Conservation (phyloP, 2,797 vertebrate genomes). For the Pempheris klunzingeri region DNA sequence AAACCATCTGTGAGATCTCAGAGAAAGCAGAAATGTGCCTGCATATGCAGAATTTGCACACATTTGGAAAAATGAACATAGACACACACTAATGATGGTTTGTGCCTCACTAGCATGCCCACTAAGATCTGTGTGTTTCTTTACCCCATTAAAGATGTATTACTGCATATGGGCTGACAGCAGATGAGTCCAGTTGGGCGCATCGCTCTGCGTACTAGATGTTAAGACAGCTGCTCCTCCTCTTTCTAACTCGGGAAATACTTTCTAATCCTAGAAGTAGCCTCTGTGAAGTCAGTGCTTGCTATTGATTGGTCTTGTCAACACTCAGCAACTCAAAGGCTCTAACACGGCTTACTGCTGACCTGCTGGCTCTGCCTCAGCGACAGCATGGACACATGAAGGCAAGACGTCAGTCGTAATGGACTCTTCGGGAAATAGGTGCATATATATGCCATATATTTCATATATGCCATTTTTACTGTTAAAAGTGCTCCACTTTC, state of each 20-base stretch:
- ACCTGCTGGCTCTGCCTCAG: conserved; percentile 18
- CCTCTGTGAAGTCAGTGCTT: not conserved
- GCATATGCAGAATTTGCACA: conserved; percentile 46
- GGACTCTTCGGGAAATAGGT: too few relatives aligned
- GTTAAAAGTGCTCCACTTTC: not conserved
- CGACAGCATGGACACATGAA: conserved; percentile 20
- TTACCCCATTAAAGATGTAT: conserved; percentile 49
- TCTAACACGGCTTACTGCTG: conserved; percentile 17
- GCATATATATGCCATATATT: too few relatives aligned
- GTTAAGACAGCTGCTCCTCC: conserved; percentile 14
- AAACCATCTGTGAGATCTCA: conserved; percentile 44
- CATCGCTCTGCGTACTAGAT: not conserved
- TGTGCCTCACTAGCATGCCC: conserved; percentile 1
- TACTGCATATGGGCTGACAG: conserved; percentile 16
- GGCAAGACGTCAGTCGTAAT: not conserved
- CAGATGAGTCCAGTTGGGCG: conserved; percentile 7
- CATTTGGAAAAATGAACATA: conserved; percentile 17
- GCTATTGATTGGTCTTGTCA: conserved; percentile 41
- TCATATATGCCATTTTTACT: too few relatives aligned
- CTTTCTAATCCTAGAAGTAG: conserved; percentile 18
- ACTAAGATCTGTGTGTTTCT: conserved; percentile 27
- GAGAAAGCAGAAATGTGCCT: conserved; percentile 35
- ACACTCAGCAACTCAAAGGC: conserved; percentile 17
- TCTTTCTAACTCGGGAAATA: not conserved
- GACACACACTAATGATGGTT: conserved; percentile 17